Base-by-base conservation (phyloP, 2,888 invertebrate species). In the Clivina fossor region DNA sequence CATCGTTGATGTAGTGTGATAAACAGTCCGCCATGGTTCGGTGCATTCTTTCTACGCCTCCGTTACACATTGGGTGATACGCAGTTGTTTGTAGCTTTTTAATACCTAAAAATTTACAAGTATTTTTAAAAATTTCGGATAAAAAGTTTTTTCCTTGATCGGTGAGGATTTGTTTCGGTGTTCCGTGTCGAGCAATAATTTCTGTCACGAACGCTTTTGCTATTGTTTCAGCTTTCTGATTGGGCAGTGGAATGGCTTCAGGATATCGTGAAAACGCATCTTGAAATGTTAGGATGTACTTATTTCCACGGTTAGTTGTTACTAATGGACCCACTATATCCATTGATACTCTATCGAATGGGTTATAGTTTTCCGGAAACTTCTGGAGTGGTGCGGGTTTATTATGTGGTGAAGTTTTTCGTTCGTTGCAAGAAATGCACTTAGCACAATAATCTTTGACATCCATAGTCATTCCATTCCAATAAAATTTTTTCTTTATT, bases 21-120 rank as follows among this genome's bases (percentile, higher is more conserved):
- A 69, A 26, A 44, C 61, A 61, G 15, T 64, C 61, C 38, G 63
- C 67, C 0, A 70, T 37, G 1, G 60, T 57, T 32, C 66, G 43
- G 33, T 69, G 69, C 24, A 62, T 58, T 30, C 69, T 22, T 51
- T 70, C 69, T 0, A 69, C 50, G 22, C 63, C 50, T 2, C 68
- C 69, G 41, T 71, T 71, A 2, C 61, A 46, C 9, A 60, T 56
- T 4, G 69, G 67, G 13, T 64, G 64, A 44, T 66, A 68, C 3
- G 65, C 44, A 0, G 64, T 62, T 1, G 66, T 68, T 28, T 62
- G 59, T 4, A 66, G 22, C 46, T 62, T 63, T 9, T 59, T 37
- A 4, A 68, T 66, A 0, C 58, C 48, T 13, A 69, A 46, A 7
- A 61, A 24, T 43, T 60, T 57, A 20, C 65, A 64, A 1, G 65